phyloP scores from a whole-genome alignment of 2,797 vertebrate genomes.

The Oreonectes daqikongensis region DNA sequence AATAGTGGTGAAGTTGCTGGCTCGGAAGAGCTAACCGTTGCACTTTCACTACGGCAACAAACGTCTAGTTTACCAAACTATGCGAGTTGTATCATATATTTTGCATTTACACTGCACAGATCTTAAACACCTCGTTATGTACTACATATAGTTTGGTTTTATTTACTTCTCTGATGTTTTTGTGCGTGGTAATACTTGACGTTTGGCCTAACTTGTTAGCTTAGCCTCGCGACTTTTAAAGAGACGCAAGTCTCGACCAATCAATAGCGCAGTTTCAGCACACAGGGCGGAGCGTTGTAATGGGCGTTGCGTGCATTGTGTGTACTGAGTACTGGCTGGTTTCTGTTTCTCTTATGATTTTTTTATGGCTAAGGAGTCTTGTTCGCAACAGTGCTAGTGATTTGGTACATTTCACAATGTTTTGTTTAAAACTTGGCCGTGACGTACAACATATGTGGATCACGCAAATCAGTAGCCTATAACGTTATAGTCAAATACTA shows the following conservation, averaged over 20 bases:
- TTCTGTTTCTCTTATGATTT: not conserved
- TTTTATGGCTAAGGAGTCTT: not conserved
- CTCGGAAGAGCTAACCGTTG: slow-evolving; percentile 22
- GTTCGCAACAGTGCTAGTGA: not conserved
- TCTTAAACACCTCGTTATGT: not conserved
- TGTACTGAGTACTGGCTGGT: not conserved
- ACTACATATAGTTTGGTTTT: not conserved
- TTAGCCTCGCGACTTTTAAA: slow-evolving; percentile 65
- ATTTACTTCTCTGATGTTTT: not conserved
- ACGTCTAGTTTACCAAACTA: slow-evolving; percentile 1
- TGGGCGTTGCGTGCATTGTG: slow-evolving; percentile 26
- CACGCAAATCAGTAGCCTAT: not conserved
- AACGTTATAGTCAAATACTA: not conserved
- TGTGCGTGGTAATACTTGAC: not conserved
- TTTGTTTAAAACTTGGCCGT: not conserved
- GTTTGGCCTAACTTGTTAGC: slow-evolving; percentile 49
- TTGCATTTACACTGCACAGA: not conserved
- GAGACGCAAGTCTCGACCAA: slow-evolving; percentile 64
- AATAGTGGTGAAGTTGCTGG: slow-evolving; percentile 10
- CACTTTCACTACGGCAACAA: slow-evolving; percentile 28
- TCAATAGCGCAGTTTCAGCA: slow-evolving; percentile 35
- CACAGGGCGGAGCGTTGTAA: not conserved
- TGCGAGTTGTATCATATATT: not conserved
- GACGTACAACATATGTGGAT: not conserved
- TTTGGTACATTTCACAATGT: not conserved